Percentiles rank a stretch among this genome's conserved stretches.
phyloP scores from a whole-genome alignment of 1,140 invertebrate genomes.

The Drosophila athabasca region DNA sequence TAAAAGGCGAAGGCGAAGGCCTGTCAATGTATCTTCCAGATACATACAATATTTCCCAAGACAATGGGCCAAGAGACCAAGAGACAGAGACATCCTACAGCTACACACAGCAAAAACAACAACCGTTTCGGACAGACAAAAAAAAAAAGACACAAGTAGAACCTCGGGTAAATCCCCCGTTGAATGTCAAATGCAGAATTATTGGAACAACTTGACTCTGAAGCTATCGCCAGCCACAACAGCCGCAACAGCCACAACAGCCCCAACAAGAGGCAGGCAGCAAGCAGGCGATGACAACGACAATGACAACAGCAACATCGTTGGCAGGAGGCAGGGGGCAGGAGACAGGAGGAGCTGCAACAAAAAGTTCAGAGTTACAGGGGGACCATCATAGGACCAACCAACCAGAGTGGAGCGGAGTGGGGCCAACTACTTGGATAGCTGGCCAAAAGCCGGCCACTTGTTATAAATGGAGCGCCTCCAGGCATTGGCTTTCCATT shows the following conservation, averaged over 20 bases:
- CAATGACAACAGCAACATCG: slow-evolving; percentile 33
- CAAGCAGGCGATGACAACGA: slow-evolving; percentile 61
- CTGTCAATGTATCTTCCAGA: slow-evolving; percentile 20
- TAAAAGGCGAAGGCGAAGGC: slow-evolving; percentile 8
- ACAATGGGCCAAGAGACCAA: slow-evolving; percentile 48
- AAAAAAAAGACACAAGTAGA: slow-evolving; percentile 43
- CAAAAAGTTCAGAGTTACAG: slow-evolving; percentile 33
- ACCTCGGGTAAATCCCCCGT: slow-evolving; percentile 21
- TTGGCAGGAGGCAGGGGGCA: slow-evolving; percentile 23
- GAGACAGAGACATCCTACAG: slow-evolving; percentile 56
- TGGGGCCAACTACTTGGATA: slow-evolving; percentile 18
- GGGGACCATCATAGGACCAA: slow-evolving; percentile 9
- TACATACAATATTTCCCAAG: slow-evolving; percentile 34
- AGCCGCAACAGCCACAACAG: slow-evolving; percentile 1
- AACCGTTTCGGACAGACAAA: slow-evolving; percentile 48
- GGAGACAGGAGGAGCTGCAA: neutral
- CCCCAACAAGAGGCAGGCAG: slow-evolving; percentile 58
- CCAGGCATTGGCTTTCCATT: slow-evolving; percentile 72
- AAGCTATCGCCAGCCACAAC: slow-evolving; percentile 36
- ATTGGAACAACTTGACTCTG: slow-evolving; percentile 76
- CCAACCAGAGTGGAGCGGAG: slow-evolving; percentile 13
- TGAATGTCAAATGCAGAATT: slow-evolving; percentile 82
- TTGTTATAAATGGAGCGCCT: slow-evolving; percentile 81
- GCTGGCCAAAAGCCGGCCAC: slow-evolving; percentile 54
- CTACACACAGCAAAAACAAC: slow-evolving; percentile 21